Evolutionary conservation across 2,888 invertebrate species (phyloP).

Genomic region (Crioceris asparagi): DNA sequence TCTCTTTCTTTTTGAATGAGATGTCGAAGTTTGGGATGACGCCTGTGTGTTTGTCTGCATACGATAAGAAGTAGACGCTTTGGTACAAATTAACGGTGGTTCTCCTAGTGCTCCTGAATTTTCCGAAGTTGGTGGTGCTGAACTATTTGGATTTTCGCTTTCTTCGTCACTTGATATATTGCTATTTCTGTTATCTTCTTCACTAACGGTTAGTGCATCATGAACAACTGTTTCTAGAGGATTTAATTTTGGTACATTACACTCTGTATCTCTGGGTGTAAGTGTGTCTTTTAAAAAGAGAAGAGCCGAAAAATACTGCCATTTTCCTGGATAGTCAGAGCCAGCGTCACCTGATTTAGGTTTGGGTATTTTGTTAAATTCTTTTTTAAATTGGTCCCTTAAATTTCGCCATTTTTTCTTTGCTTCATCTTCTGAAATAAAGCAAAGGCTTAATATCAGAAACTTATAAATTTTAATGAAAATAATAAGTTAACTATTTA

Average conservation of each 20-base stretch:
- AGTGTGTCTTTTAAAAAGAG: constrained; percentile 7
- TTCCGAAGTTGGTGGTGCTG: too few species aligned
- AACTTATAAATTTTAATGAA: background rate
- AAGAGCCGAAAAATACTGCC: constrained; percentile 5
- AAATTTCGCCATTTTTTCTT: constrained; percentile 11
- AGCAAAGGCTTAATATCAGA: background rate
- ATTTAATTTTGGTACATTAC: background rate
- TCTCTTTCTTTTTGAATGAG: too few species aligned
- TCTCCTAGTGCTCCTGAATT: background rate
- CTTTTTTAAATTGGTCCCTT: constrained; percentile 8
- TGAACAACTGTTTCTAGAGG: too few species aligned
- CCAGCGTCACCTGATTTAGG: constrained; percentile 3
- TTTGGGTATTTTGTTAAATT: constrained; percentile 9
- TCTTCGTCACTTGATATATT: too few species aligned
- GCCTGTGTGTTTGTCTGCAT: too few species aligned
- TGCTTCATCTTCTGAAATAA: constrained; percentile 10
- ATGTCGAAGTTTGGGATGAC: too few species aligned
- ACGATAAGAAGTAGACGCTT: background rate
- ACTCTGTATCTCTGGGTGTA: constrained; percentile 2
- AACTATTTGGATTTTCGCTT: too few species aligned
- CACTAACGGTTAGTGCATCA: background rate
- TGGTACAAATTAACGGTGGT: background rate
- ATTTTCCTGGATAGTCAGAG: constrained; percentile 5
- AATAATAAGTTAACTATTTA: background rate
- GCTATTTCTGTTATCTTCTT: too few species aligned